Percentiles rank a stretch among this genome's conserved stretches.
Evolutionary conservation across 2,113 vertebrate species (phyloP).

Genomic region (Herpailurus yagouaroundi): DNA sequence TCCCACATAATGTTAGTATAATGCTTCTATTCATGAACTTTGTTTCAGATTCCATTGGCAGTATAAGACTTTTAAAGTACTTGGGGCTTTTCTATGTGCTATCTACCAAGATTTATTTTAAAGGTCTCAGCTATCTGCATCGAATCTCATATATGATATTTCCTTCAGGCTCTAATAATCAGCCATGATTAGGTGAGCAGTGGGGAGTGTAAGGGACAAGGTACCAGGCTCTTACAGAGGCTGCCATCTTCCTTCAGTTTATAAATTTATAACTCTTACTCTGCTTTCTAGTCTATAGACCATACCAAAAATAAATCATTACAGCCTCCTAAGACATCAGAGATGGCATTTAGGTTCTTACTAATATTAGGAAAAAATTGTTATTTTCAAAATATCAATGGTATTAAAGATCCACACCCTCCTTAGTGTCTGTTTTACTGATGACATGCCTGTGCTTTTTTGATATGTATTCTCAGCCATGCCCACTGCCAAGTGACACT

Average conservation of each 20-base stretch:
- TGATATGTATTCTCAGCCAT: background rate
- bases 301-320: background rate
- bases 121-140: background rate
- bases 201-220: background rate
- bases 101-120: background rate
- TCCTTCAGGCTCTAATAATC: background rate
- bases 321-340: background rate
- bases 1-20: background rate
- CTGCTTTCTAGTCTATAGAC: background rate
- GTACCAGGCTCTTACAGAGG: background rate
- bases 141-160: background rate
- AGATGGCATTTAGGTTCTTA: background rate
- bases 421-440: background rate
- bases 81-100: background rate
- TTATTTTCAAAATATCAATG: slow-evolving; percentile 49
- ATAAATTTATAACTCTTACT: background rate
- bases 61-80: background rate
- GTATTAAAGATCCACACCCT: background rate
- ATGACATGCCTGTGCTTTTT: background rate
- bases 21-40: background rate
- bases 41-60: background rate
- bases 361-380: background rate
- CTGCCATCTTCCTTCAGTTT: background rate
- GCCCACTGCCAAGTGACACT: background rate
- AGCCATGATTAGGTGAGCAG: background rate